Conservation (phyloP, 2,797 vertebrate species). For the Peromyscus nudipes region DNA sequence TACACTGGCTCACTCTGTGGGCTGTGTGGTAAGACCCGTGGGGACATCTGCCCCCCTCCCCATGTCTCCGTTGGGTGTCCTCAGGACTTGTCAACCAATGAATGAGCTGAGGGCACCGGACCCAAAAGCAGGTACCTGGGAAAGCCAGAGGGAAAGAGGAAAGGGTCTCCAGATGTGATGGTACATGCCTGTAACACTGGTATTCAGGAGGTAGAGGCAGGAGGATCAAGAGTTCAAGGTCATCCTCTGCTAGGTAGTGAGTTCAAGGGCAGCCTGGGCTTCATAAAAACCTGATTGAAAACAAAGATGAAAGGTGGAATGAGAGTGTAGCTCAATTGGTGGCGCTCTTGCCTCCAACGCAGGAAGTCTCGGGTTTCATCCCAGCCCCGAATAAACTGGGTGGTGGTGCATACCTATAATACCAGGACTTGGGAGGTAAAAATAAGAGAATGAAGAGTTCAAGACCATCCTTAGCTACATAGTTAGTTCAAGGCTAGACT, state of each 20-base stretch:
- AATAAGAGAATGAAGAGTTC: not conserved
- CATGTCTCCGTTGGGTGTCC: not conserved
- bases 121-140: not conserved
- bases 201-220: not conserved
- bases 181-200: no score
- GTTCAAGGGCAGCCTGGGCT: not conserved
- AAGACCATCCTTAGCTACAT: not conserved
- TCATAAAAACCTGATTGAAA: not conserved
- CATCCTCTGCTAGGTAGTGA: not conserved
- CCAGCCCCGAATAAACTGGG: not conserved
- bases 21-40: slow-evolving; percentile 90
- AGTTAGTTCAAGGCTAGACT: not conserved
- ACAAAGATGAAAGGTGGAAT: no score
- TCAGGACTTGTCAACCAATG: not conserved
- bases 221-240: not conserved
- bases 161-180: not conserved
- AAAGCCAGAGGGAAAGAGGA: not conserved
- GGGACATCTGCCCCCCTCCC: not conserved
- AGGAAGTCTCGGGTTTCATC: no score
- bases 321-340: not conserved
- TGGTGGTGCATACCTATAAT: not conserved
- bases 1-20: slow-evolving; percentile 91
- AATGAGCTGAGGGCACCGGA: not conserved
- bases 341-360: not conserved
- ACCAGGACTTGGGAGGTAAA: not conserved